Evolutionary conservation across 2,113 vertebrate species (phyloP).

Genomic region (Percopsis transmontana): DNA sequence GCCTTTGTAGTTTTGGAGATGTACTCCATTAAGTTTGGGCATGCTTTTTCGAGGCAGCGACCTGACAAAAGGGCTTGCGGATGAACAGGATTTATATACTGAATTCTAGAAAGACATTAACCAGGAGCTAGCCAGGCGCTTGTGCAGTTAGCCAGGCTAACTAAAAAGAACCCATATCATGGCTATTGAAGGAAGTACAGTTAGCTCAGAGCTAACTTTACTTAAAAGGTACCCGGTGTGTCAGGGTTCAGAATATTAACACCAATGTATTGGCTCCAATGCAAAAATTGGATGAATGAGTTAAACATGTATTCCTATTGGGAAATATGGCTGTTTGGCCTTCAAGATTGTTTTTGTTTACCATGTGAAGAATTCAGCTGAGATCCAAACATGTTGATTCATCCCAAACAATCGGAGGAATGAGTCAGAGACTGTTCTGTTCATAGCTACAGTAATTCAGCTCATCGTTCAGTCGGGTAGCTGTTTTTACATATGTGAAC

Average conservation of each 20-base stretch:
- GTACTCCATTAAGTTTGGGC: too few species aligned
- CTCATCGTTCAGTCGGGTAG: slow-evolving; percentile 27
- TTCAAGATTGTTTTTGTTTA: slow-evolving; percentile 28
- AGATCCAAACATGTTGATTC: slow-evolving; percentile 33
- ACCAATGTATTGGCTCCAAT: not conserved
- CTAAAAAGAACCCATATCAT: too few species aligned
- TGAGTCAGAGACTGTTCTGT: slow-evolving; percentile 44
- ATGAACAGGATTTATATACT: too few species aligned
- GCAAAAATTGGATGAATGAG: not conserved
- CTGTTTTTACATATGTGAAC: slow-evolving; percentile 17
- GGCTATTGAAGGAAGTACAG: too few species aligned
- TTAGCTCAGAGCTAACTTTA: too few species aligned
- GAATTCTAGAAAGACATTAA: too few species aligned
- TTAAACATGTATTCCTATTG: not conserved
- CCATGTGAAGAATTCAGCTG: not conserved
- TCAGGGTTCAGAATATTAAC: slow-evolving; percentile 31
- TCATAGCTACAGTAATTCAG: slow-evolving; percentile 23
- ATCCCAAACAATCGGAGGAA: slow-evolving; percentile 27
- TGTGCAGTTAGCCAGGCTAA: too few species aligned
- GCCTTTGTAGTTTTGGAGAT: too few species aligned
- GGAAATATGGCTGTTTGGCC: slow-evolving; percentile 6
- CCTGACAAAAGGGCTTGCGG: too few species aligned
- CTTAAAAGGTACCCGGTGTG: too few species aligned
- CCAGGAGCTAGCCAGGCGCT: too few species aligned
- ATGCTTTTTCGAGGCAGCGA: too few species aligned